Evolutionary conservation across 2,888 invertebrate species (phyloP).

Genomic region (Ashinkailepas kermadecensis): DNA sequence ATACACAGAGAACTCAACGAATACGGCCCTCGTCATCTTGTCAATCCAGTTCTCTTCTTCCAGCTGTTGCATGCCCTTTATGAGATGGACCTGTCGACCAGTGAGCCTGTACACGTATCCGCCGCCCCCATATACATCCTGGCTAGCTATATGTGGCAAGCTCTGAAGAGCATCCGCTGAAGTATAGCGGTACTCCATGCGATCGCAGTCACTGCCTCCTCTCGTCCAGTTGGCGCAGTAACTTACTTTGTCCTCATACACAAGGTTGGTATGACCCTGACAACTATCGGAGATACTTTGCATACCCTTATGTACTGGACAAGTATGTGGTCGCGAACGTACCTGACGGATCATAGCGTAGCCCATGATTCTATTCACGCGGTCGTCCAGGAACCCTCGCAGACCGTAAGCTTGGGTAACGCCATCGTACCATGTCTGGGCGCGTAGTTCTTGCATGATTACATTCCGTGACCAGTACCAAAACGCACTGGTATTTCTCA

Average conservation of each 20-base stretch:
- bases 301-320: conserved; percentile 34
- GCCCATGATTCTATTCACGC: conserved; percentile 48
- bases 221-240: conserved; percentile 36
- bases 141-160: conserved; percentile 42
- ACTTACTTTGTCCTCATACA: conserved; percentile 36
- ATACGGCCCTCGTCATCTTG: conserved; percentile 45
- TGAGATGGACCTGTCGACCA: conserved; percentile 36
- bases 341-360: conserved; percentile 48
- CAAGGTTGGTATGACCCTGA: conserved; percentile 34
- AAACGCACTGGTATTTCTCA: conserved; percentile 38
- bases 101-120: conserved; percentile 42
- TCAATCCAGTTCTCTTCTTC: conserved; percentile 45
- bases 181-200: conserved; percentile 37
- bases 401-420: conserved; percentile 44
- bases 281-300: conserved; percentile 34
- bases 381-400: conserved; percentile 47
- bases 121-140: conserved; percentile 45
- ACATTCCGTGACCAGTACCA: conserved; percentile 44
- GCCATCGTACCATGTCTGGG: conserved; percentile 47
- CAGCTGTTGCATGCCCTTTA: conserved; percentile 39
- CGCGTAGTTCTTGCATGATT: conserved; percentile 42
- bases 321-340: conserved; percentile 36
- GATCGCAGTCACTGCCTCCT: conserved; percentile 16
- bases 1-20: conserved; percentile 49
- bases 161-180: conserved; percentile 40